Base-by-base conservation (phyloP, 2,113 vertebrate species). In the Desmodus rotundus region DNA sequence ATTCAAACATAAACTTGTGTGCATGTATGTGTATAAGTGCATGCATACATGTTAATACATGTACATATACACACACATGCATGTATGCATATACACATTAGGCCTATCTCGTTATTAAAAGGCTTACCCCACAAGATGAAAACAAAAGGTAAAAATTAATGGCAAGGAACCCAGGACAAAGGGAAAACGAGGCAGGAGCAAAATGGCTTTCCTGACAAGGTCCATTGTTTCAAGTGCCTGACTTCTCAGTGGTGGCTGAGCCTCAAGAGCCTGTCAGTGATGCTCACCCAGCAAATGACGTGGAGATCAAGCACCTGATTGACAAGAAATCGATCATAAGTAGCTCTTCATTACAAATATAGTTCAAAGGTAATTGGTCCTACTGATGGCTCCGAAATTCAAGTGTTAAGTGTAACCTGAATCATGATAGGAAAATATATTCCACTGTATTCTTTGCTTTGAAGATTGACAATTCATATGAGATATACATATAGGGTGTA, bases 321-420 rank as follows among this genome's bases (percentile, higher is more conserved):
- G 93, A 93, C 91, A 93, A 96, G 89, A 97, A 94, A 89, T 81
- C 94, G 43, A 90, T 68, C 58, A 72, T 1, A 74, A 80, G 76
- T 54, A 74, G 83, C 68, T 91, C 65, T 89, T 95, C 36, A 52
- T 22, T 36, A 67, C 17, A 77, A 87, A 63, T 11, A 36, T 1
- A n/a, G 65, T 77, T 92, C 77, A 87, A 36, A 33, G 19, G 58
- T 73, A 82, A 94, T 3, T 50, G 93, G 77, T 72, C 61, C 67
- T 93, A 82, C 81, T 26, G 50, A 95, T 63, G 54, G 80, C 54
- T 80, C 74, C 73, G 26, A 83, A 89, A 85, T 54, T 2, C 47
- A 97, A 87, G 52, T 33, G 8, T 43, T 63, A 94, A 87, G 43
- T 77, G 67, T 78, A 94, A 67, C 19, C 33, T 43, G 74, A 91